Percentiles rank a stretch among this genome's conserved stretches.
Evolutionary conservation across 2,113 vertebrate species (phyloP).

Genomic region (mouse (Mus musculus)): DNA sequence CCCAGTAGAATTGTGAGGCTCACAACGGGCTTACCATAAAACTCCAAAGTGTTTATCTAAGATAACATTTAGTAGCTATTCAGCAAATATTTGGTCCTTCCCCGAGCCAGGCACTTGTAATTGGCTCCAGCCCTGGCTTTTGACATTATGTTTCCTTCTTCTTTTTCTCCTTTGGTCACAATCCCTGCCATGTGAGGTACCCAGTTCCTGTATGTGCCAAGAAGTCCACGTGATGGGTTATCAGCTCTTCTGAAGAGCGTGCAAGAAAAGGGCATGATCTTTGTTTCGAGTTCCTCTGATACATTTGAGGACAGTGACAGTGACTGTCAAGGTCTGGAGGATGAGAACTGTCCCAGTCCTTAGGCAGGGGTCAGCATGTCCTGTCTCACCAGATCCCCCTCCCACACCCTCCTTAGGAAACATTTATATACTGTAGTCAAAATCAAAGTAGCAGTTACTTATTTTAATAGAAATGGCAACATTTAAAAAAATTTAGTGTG

Average conservation of each 20-base stretch:
- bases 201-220: not conserved
- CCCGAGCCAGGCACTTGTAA: not conserved
- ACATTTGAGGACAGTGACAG: not conserved
- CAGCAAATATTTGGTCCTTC: conserved; percentile 62
- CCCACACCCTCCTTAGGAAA: not conserved
- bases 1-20: conserved; percentile 30
- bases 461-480: not conserved
- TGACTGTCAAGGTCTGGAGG: not conserved
- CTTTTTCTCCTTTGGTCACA: conserved; percentile 20
- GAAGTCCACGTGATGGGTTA: not conserved
- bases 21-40: conserved; percentile 5
- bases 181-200: not conserved
- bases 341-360: not conserved
- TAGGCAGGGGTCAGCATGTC: not conserved
- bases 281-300: not conserved
- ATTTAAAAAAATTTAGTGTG: not conserved
- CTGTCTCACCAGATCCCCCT: too few species aligned
- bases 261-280: not conserved
- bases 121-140: conserved; percentile 49
- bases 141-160: conserved; percentile 22
- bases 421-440: not conserved
- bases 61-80: conserved; percentile 46
- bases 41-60: conserved; percentile 39
- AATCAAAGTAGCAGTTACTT: not conserved
- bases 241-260: not conserved